Percentiles rank a stretch among this genome's conserved stretches.
Evolutionary conservation across 2,888 invertebrate species (phyloP).

Genomic region (Psylliodes chrysocephalus): DNA sequence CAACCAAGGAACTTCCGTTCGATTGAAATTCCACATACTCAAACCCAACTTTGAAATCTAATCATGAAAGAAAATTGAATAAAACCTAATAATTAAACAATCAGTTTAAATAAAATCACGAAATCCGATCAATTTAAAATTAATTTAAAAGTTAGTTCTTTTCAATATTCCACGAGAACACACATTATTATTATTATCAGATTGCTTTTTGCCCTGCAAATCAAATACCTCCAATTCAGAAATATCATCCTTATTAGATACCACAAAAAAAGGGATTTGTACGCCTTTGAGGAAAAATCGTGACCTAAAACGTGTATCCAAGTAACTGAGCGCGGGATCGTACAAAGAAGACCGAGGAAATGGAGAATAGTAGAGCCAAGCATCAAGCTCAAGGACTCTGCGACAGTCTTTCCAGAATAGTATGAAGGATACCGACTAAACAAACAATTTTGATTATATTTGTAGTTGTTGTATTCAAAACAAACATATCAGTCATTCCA

Average conservation of each 20-base stretch:
- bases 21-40: no score
- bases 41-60: no score
- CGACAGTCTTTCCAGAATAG: background rate
- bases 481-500: no score
- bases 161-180: background rate
- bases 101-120: no score
- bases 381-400: slow-evolving; percentile 14
- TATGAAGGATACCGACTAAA: background rate
- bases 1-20: no score
- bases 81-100: no score
- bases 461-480: no score
- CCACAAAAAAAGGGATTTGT: background rate
- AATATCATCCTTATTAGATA: background rate
- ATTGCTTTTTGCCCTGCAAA: background rate
- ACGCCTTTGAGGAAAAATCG: background rate
- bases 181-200: background rate
- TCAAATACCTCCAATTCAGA: no score
- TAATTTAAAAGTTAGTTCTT: no score
- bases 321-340: background rate
- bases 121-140: no score
- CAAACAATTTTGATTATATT: no score
- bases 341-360: slow-evolving; percentile 15
- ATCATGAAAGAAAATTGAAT: no score
- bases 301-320: slow-evolving; percentile 14
- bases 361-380: slow-evolving; percentile 11